Evolutionary conservation across 2,113 vertebrate species (phyloP).

Genomic region (Heterotis niloticus): DNA sequence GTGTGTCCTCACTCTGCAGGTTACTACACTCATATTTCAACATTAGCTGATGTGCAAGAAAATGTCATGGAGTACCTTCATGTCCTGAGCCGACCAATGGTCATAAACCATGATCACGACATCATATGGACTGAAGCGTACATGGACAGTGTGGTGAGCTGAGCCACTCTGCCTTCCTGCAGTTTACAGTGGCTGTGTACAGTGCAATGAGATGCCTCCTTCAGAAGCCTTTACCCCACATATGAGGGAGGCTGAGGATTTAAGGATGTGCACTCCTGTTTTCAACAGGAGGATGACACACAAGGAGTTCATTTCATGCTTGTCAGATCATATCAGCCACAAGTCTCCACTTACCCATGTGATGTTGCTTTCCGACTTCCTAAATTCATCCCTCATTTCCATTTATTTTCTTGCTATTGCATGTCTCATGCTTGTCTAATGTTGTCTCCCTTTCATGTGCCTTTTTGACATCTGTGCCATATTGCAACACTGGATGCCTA

Average conservation of each 20-base stretch:
- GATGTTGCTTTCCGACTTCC: not conserved
- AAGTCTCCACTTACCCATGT: not conserved
- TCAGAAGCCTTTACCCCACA: not conserved
- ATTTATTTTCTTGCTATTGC: not conserved
- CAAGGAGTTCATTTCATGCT: not conserved
- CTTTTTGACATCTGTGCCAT: not conserved
- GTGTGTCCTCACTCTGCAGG: conserved; percentile 58
- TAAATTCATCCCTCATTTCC: not conserved
- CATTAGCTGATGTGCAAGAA: conserved; percentile 88
- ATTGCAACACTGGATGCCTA: not conserved
- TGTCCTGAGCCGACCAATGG: conserved; percentile 94
- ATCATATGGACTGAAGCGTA: conserved; percentile 97
- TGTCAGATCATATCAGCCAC: conserved; percentile 19
- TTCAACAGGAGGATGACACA: not conserved
- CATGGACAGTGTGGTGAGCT: conserved; percentile 87
- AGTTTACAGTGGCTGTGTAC: not conserved
- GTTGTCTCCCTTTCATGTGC: not conserved
- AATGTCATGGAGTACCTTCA: conserved; percentile 97
- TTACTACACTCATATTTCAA: conserved; percentile 93
- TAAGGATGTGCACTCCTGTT: not conserved
- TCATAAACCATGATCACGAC: conserved; percentile 92
- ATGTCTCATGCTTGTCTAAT: not conserved
- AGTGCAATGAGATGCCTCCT: not conserved
- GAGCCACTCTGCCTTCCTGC: not conserved
- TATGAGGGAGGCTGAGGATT: not conserved